These are phyloP conservation scores for Balanococcus diminutus DNA, from an alignment of 2,888 invertebrate genomes.

Conservation along the genomic window DNA sequence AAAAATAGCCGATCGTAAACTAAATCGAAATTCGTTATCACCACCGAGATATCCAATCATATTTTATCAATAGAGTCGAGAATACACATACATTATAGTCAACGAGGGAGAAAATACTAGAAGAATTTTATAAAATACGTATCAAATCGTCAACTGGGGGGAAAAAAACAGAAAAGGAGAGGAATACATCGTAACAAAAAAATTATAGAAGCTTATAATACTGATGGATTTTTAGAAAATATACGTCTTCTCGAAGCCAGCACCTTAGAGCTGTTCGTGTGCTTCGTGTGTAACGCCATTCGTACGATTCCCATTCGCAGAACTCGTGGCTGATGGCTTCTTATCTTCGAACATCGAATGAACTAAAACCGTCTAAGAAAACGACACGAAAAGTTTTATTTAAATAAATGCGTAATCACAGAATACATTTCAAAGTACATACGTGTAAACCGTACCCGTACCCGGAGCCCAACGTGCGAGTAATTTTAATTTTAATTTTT, in stretches of 20 bases:
- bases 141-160: neutral
- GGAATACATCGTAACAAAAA: neutral
- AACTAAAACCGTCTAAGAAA: slow-evolving; percentile 8
- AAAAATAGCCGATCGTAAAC: too few relatives aligned
- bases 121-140: neutral
- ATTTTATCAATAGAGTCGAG: neutral
- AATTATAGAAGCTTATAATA: slow-evolving; percentile 9
- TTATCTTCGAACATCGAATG: slow-evolving; percentile 26
- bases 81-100: too few relatives aligned
- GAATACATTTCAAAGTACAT: neutral
- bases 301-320: slow-evolving; percentile 9
- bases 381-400: neutral
- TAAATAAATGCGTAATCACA: neutral
- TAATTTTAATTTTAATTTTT: too few relatives aligned
- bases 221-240: neutral
- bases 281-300: slow-evolving; percentile 7
- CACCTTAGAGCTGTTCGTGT: neutral
- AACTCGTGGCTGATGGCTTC: neutral
- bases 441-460: too few relatives aligned
- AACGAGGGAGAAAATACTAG: neutral
- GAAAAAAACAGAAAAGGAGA: neutral
- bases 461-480: too few relatives aligned
- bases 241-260: neutral
- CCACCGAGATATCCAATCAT: neutral
- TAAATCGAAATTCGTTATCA: neutral